Evolutionary conservation across 2,113 vertebrate species (phyloP).

Genomic region (Archilochus colubris): DNA sequence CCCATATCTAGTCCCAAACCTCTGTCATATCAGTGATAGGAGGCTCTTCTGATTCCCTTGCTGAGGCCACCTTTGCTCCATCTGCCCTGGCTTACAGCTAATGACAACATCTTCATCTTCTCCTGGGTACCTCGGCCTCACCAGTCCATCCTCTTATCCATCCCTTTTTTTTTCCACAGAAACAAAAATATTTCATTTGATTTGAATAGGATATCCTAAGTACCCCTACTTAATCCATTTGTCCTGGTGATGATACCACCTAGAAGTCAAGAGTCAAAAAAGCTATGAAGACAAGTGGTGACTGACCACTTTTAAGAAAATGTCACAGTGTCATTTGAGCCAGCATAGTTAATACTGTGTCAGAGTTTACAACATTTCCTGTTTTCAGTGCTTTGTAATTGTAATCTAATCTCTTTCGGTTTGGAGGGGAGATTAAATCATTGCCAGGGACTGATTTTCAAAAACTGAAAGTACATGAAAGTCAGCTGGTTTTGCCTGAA

Average conservation of each 20-base stretch:
- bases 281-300: not conserved
- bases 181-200: not conserved
- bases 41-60: not conserved
- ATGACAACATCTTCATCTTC: not conserved
- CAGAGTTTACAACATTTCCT: conserved; percentile 56
- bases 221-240: not conserved
- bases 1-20: not conserved
- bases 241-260: not conserved
- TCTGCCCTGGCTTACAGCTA: not conserved
- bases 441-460: not conserved
- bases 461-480: conserved; percentile 22
- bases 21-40: not conserved
- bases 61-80: not conserved
- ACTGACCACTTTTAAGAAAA: not conserved
- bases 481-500: conserved; percentile 30
- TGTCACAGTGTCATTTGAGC: conserved; percentile 11
- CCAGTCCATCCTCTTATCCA: not conserved
- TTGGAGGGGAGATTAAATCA: conserved; percentile 42
- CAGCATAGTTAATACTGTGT: conserved; percentile 12
- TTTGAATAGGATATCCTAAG: not conserved
- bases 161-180: not conserved
- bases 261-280: conserved; percentile 10
- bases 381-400: conserved; percentile 44
- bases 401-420: conserved; percentile 47
- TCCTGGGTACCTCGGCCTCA: not conserved